Evolutionary conservation across 2,888 invertebrate species (phyloP).

Genomic region (Lasiommata megera): DNA sequence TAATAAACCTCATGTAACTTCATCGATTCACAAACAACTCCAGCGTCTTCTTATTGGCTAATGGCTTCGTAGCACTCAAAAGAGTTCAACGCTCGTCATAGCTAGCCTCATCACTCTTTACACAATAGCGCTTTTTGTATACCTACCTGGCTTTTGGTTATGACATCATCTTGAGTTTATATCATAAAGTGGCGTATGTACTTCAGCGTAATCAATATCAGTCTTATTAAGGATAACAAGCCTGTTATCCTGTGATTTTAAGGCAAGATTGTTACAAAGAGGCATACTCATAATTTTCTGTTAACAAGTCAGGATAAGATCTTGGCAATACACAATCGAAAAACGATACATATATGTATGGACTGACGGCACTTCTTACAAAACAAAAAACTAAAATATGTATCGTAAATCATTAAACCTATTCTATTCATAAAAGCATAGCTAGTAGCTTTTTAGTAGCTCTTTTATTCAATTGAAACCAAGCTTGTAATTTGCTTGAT

Average conservation of each 20-base stretch:
- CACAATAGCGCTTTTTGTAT: conserved; percentile 77
- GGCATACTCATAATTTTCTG: not conserved
- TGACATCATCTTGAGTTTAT: conserved; percentile 63
- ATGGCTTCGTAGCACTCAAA: conserved; percentile 68
- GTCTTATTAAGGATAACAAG: not conserved
- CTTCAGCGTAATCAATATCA: conserved; percentile 17
- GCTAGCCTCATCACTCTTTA: conserved; percentile 72
- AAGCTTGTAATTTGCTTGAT: too few relatives aligned
- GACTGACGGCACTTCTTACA: too few relatives aligned
- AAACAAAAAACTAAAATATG: too few relatives aligned
- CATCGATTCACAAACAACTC: conserved; percentile 40
- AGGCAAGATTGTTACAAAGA: not conserved
- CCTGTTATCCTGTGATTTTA: not conserved
- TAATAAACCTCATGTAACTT: not conserved
- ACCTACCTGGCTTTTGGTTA: conserved; percentile 68
- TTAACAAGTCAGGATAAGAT: not conserved
- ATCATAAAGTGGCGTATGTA: conserved; percentile 24
- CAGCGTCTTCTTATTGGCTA: conserved; percentile 65
- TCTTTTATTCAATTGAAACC: too few relatives aligned
- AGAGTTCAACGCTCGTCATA: conserved; percentile 77
- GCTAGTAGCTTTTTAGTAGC: too few relatives aligned
- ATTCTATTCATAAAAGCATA: too few relatives aligned
- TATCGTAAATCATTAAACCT: too few relatives aligned
- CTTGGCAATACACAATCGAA: too few relatives aligned
- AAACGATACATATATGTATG: too few relatives aligned